Conservation (phyloP, 2,113 vertebrate genomes). For the Grammomys surdaster region DNA sequence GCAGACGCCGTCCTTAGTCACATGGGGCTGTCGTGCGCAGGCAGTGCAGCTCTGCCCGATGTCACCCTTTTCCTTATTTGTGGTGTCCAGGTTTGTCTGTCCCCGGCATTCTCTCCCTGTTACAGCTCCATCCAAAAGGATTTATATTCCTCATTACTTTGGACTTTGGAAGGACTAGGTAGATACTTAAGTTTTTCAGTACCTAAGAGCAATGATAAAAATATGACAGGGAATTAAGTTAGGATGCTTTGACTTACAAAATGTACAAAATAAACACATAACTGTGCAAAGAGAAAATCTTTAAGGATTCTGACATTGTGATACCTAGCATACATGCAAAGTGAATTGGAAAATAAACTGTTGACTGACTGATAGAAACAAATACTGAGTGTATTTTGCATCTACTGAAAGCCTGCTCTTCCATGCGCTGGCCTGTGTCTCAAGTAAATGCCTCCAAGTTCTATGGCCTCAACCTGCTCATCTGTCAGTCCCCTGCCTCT, state of each 20-base stretch:
- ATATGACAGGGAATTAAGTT: neutral
- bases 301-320: constrained; percentile 10
- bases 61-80: constrained; percentile 49
- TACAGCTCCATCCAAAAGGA: constrained; percentile 29
- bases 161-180: constrained; percentile 13
- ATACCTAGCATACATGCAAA: neutral
- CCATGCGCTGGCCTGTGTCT: neutral
- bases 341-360: neutral
- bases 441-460: neutral
- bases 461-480: neutral
- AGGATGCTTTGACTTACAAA: constrained; percentile 42
- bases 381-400: neutral
- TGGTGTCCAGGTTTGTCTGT: constrained; percentile 32
- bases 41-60: constrained; percentile 50
- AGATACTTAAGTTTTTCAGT: neutral
- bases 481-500: neutral
- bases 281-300: constrained; percentile 30
- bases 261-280: neutral
- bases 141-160: neutral
- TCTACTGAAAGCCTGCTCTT: neutral
- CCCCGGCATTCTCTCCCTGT: constrained; percentile 6
- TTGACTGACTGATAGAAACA: neutral
- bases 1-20: constrained; percentile 11
- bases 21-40: constrained; percentile 23
- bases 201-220: constrained; percentile 46